Base-by-base conservation (phyloP, 2,888 invertebrate species). In the Balanococcus diminutus region DNA sequence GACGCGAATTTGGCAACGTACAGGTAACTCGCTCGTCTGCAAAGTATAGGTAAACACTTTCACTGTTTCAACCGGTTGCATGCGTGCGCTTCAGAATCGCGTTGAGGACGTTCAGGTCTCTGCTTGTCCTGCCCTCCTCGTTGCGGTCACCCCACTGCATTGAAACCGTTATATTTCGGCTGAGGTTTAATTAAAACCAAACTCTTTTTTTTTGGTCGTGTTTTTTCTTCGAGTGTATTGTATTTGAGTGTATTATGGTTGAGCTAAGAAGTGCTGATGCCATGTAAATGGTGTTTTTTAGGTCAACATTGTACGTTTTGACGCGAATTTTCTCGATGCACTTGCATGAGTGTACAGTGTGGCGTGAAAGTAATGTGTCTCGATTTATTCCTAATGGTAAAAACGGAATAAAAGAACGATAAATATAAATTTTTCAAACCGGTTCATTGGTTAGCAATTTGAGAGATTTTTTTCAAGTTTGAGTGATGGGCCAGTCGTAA, bases 1-100 rank as follows among this genome's bases (percentile, higher is more conserved):
- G 85, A 85, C 79, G 85, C 51, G 85, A 85, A 85, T 85, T 85
- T 85, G 85, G 85, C 85, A 85, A 85, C 72, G n/a, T 19, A 16
- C 75, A 79, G 75, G 31, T 79, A 79, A 79, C 75, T 79, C 75
- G 75, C 75, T 79, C 75, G 75, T 36, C 75, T 36, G 75, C 39
- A 32, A 9, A 25, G 2, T 19, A 81, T 42, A 39, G 81, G 81
- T 19, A 14, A 51, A 61, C 22, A 83, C 83, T 83, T 83, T 83
- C 83, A 83, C 83, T 83, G 51, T 39, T 32, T 83, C 19, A 61
- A 83, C 83, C 83, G 83, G 83, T 83, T 83, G 19, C 39, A 51
- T 31, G 51, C 31, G 82, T 39, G 46, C 22, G 9, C 79, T 39
- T 32, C 16, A n/a, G 32, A 32, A 32, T 5, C 82, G n/a, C n/a